A percentile compares a stretch with the other conserved stretches of the same genome.
These are phyloP conservation scores for Otus sunia DNA, from an alignment of 2,113 vertebrate genomes.

Conservation along the genomic window DNA sequence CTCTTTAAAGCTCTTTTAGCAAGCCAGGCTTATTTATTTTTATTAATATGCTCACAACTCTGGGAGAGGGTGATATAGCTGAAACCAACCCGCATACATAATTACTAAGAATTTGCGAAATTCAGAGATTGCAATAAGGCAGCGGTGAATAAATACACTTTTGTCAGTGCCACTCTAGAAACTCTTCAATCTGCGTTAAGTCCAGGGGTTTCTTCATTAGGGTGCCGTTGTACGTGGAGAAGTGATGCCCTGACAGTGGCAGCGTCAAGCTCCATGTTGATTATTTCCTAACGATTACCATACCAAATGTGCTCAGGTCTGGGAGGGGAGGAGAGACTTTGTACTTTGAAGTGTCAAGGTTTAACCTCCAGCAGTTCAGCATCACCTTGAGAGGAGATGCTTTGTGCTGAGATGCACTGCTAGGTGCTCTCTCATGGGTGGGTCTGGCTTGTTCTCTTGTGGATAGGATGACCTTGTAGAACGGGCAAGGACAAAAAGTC, in stretches of 20 bases:
- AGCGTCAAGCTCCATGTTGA: fast-evolving
- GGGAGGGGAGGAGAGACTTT: not conserved
- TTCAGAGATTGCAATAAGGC: not conserved
- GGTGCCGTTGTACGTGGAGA: fast-evolving
- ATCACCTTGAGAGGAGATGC: not conserved
- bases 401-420: fast-evolving
- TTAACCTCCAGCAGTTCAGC: fast-evolving
- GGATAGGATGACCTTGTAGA: not conserved
- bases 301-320: fast-evolving
- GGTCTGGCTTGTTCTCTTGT: not conserved
- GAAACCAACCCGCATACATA: fast-evolving
- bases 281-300: not conserved
- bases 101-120: not conserved
- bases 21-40: slow-evolving; percentile 33
- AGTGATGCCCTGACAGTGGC: not conserved
- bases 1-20: slow-evolving; percentile 27
- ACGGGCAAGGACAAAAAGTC: not conserved
- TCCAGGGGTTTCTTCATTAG: not conserved
- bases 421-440: fast-evolving
- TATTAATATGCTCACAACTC: not conserved
- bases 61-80: not conserved
- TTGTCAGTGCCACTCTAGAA: not conserved
- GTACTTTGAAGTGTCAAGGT: not conserved
- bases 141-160: not conserved
- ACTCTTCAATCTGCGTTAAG: not conserved